Evolutionary conservation across 2,113 vertebrate species (phyloP).

Genomic region (Phainopepla nitens): DNA sequence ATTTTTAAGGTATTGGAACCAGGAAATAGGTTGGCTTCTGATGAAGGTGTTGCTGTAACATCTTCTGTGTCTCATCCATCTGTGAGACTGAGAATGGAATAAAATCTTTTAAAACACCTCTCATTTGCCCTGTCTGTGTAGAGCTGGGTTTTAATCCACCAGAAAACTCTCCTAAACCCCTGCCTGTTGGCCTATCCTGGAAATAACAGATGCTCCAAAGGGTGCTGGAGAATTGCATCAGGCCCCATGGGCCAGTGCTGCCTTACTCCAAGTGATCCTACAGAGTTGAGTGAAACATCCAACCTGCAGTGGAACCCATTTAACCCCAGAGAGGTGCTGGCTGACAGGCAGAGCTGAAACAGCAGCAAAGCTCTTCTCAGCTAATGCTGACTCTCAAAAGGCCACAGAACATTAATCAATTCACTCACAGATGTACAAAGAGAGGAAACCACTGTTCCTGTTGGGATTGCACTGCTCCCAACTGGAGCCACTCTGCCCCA

Average conservation of each 20-base stretch:
- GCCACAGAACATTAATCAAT: not conserved
- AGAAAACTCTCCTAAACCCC: not conserved
- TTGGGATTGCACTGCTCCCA: not conserved
- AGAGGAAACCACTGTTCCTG: not conserved
- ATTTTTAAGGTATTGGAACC: no score
- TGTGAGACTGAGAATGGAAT: no score
- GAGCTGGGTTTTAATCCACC: no score
- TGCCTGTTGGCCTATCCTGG: not conserved
- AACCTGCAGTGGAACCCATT: not conserved
- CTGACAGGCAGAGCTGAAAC: not conserved
- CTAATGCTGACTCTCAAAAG: not conserved
- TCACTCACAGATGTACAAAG: not conserved
- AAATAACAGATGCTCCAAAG: not conserved
- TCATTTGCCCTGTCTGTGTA: no score
- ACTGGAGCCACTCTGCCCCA: not conserved
- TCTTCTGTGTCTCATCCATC: no score
- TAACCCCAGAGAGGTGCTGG: not conserved
- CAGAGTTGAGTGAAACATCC: not conserved
- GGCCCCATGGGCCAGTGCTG: not conserved
- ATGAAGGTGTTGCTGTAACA: no score
- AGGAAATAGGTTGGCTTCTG: no score
- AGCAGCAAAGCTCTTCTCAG: not conserved
- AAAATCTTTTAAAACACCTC: no score
- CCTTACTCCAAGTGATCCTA: not conserved
- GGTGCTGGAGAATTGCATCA: not conserved